Evolutionary conservation across 1,140 invertebrate species (phyloP), one percentile per base, ranked within the genome.

Genomic region (Oncopodura yosiiana): DNA sequence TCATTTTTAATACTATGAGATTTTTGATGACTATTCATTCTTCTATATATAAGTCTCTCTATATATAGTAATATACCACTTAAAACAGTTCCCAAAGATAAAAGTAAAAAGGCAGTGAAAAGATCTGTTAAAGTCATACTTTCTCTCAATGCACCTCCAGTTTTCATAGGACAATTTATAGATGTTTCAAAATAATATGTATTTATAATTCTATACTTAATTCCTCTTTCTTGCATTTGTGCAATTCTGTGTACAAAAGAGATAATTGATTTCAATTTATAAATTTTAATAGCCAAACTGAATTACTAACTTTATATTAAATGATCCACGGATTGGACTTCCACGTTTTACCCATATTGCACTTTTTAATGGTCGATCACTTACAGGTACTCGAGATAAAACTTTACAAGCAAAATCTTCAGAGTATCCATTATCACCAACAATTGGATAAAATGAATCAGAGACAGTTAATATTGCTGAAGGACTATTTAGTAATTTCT

Each of bases 401-500:
- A 21, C 16, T 5, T 21, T 44, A 27, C 58, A 60, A 0, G 34
- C 36, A 44, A 43, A 60, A 4, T 49, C 11, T 29, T 52, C 51
- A 2, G 21, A 38, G n/a, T 43, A 43, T 0, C 43, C 43, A 8
- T n/a, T 16, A 2, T 18, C 12, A 11, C 26, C n/a, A 12, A 58
- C 6, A 37, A 53, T 51, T 16, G 53, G 60, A 24, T 57, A 61
- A 39, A 61, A 61, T 11, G 50, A 41, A 30, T 61, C 60, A 3
- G 55, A 45, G 5, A 54, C 29, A 9, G 49, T 50, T 9, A 61
- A 39, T 12, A 57, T 42, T 18, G 54, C 48, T 26, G 43, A 49
- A 19, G 23, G 18, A 12, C 11, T 1, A n/a, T 34, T 48, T 3
- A 45, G 3, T 9, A 61, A 19, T 3, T 30, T 37, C 24, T 34